These are phyloP conservation scores for Sminthopsis crassicaudata DNA, from an alignment of 2,113 vertebrate genomes.

Conservation along the genomic window DNA sequence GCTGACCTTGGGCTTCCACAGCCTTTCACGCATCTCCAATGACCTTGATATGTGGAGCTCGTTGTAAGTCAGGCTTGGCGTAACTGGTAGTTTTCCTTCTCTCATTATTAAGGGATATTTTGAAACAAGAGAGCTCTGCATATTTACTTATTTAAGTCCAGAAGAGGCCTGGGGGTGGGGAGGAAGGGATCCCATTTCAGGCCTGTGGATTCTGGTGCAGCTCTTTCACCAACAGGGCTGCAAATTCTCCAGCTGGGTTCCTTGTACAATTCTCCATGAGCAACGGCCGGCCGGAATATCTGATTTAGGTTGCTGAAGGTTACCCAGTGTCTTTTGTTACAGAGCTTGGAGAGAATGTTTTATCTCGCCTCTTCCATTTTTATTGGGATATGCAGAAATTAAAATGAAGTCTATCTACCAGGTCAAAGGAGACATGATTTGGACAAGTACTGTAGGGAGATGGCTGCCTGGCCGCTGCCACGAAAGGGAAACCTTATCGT, in stretches of 20 bases:
- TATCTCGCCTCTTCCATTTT: neutral
- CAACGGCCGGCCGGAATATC: slow-evolving; percentile 1
- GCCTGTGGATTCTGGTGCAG: neutral
- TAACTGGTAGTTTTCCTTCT: neutral
- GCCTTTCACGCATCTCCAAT: neutral
- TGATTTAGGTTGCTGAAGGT: neutral
- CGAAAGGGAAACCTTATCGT: neutral
- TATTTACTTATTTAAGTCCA: neutral
- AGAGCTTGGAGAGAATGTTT: neutral
- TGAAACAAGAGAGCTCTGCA: slow-evolving; percentile 4
- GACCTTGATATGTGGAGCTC: neutral
- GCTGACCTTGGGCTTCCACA: neutral
- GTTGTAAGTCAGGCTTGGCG: neutral
- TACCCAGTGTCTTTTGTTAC: neutral
- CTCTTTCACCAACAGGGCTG: neutral
- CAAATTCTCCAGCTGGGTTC: neutral
- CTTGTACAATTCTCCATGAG: neutral
- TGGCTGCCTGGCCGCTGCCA: neutral
- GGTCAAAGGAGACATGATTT: neutral
- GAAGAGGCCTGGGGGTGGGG: slow-evolving; percentile 1
- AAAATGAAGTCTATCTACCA: neutral
- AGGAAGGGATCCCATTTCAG: slow-evolving; percentile 8
- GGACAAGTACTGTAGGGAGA: neutral
- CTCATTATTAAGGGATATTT: slow-evolving; percentile 19
- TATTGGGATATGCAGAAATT: neutral